Conservation (phyloP, 2,797 vertebrate genomes). For the Nannoperca obscura region DNA sequence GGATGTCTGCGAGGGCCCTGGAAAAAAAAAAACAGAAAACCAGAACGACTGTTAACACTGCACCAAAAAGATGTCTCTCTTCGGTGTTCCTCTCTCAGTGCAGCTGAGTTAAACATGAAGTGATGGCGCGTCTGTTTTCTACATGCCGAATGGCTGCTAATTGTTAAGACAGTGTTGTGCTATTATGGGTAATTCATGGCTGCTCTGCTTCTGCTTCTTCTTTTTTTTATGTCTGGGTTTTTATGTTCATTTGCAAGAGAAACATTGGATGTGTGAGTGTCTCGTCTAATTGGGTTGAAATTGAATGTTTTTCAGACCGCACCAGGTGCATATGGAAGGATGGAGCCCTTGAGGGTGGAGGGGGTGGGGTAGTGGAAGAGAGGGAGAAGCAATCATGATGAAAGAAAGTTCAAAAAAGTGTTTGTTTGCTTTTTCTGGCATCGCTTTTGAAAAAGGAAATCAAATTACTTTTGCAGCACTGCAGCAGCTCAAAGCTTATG, state of each 20-base stretch:
- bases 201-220: constrained; percentile 24
- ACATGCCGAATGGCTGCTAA: constrained; percentile 30
- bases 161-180: constrained; percentile 55
- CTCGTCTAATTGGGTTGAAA: constrained; percentile 78
- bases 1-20: constrained; percentile 97
- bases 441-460: constrained; percentile 65
- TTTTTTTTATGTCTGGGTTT: background rate
- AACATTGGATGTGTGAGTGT: constrained; percentile 61
- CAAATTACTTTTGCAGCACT: constrained; percentile 64
- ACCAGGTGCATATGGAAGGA: constrained; percentile 79
- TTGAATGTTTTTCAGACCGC: constrained; percentile 75
- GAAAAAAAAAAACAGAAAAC: background rate
- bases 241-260: constrained; percentile 64
- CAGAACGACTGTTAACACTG: constrained; percentile 31
- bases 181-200: constrained; percentile 53
- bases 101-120: constrained; percentile 37
- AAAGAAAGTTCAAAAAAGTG: constrained; percentile 75
- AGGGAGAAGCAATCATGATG: constrained; percentile 64
- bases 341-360: constrained; percentile 59
- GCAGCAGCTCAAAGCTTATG: constrained; percentile 60
- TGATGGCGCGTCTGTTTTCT: constrained; percentile 19
- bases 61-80: background rate
- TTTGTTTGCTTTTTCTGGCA: constrained; percentile 72
- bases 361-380: constrained; percentile 16
- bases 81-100: constrained; percentile 7